A percentile compares a stretch with the other conserved stretches of the same genome.
Conservation (phyloP, 92 coral and sea anemone genomes). For the Pocillopora meandrina region DNA sequence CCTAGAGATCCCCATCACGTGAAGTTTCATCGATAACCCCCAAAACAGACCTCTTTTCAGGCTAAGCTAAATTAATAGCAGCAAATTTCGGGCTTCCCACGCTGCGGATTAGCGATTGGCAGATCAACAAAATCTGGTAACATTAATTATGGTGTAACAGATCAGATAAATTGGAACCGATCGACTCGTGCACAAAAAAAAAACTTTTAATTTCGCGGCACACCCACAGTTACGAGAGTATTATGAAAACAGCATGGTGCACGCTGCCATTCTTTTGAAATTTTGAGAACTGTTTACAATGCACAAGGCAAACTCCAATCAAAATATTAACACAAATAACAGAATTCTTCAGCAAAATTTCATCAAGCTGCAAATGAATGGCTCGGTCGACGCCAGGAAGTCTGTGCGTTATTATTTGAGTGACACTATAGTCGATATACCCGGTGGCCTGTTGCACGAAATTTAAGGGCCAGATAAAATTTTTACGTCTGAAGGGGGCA, state of each 20-base stretch:
- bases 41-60: too few relatives aligned
- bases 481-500: background rate
- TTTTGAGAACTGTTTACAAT: slow-evolving; percentile 17
- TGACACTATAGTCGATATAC: slow-evolving; percentile 8
- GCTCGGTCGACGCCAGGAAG: slow-evolving; percentile 27
- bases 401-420: slow-evolving; percentile 39
- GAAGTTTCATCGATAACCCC: too few relatives aligned
- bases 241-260: background rate
- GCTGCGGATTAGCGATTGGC: too few relatives aligned
- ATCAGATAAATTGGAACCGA: too few relatives aligned
- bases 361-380: slow-evolving; percentile 26
- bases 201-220: too few relatives aligned
- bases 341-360: slow-evolving; percentile 24
- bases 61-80: too few relatives aligned
- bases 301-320: slow-evolving; percentile 31
- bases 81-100: too few relatives aligned
- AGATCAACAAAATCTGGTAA: too few relatives aligned
- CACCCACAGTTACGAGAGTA: too few relatives aligned
- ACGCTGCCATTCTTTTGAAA: slow-evolving; percentile 23
- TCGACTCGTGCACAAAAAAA: too few relatives aligned
- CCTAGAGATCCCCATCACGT: too few relatives aligned
- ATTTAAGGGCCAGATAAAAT: background rate
- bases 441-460: slow-evolving; percentile 7
- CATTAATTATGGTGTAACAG: too few relatives aligned
- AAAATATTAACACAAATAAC: slow-evolving; percentile 46